phyloP scores from a whole-genome alignment of 2,113 vertebrate species.

The Pachycephala philippinensis region DNA sequence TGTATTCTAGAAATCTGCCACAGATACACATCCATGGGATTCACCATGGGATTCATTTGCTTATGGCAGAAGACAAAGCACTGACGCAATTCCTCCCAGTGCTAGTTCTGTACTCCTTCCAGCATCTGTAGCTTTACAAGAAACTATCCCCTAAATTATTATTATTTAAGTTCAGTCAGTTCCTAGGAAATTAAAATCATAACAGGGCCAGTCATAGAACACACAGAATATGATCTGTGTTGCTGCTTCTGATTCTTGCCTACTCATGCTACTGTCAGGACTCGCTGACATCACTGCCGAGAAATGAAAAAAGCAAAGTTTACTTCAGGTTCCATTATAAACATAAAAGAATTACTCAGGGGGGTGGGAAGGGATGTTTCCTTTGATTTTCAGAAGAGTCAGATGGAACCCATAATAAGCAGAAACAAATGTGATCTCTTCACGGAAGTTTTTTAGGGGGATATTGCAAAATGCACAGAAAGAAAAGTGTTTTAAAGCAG shows the following conservation, averaged over 20 bases:
- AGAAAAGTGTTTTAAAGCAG: background rate
- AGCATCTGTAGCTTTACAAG: background rate
- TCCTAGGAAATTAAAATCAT: background rate
- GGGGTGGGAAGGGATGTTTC: background rate
- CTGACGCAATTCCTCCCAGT: background rate
- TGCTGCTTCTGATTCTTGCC: background rate
- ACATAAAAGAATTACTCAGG: background rate
- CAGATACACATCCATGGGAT: background rate
- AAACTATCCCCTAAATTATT: background rate
- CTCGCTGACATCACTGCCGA: background rate
- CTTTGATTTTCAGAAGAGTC: background rate
- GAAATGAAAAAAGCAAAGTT: background rate
- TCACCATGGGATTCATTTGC: background rate
- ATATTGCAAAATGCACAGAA: background rate
- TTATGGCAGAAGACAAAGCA: background rate
- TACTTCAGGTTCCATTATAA: background rate
- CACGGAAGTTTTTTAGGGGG: background rate
- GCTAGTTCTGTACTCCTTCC: background rate
- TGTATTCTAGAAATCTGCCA: background rate
- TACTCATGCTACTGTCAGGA: background rate
- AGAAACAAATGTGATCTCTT: background rate
- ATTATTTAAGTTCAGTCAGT: background rate
- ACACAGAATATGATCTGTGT: background rate
- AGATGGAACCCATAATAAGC: background rate
- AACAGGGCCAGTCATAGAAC: background rate